phyloP scores from a whole-genome alignment of 2,888 invertebrate species.

The Campoletis raptor region DNA sequence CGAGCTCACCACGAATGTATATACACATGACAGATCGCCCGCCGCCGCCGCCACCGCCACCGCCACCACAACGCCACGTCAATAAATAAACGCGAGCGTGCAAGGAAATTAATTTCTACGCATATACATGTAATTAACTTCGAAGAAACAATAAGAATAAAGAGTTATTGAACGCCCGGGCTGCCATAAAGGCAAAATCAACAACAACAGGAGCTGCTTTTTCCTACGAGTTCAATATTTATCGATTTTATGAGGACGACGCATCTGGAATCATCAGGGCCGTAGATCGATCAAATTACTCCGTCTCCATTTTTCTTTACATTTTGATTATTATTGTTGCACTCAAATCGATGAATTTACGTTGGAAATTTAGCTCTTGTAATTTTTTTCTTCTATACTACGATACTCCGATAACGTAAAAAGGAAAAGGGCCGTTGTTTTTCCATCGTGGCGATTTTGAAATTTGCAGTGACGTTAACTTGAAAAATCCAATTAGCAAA shows the following conservation, averaged over 20 bases:
- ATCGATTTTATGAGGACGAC: constrained; percentile 58
- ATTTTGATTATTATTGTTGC: background rate
- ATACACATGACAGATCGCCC: background rate
- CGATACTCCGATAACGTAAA: background rate
- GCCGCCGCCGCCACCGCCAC: background rate
- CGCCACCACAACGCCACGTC: constrained; percentile 8
- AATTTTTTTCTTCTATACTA: no score
- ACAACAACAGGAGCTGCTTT: constrained; percentile 6
- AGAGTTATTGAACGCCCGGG: constrained; percentile 44
- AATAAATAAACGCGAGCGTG: constrained; percentile 24
- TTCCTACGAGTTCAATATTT: constrained; percentile 63
- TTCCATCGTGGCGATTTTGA: background rate
- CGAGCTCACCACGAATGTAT: background rate
- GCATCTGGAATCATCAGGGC: constrained; percentile 39
- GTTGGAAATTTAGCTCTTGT: no score
- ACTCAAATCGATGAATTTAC: background rate
- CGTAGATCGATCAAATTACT: constrained; percentile 27
- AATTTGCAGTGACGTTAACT: background rate
- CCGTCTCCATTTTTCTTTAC: background rate
- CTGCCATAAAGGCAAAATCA: background rate
- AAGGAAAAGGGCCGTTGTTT: background rate
- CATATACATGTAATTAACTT: background rate
- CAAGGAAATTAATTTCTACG: background rate
- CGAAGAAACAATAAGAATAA: constrained; percentile 9
- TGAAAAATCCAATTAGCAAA: background rate